Evolutionary conservation across 2,888 invertebrate species (phyloP).

Genomic region (Ophion ellenae): DNA sequence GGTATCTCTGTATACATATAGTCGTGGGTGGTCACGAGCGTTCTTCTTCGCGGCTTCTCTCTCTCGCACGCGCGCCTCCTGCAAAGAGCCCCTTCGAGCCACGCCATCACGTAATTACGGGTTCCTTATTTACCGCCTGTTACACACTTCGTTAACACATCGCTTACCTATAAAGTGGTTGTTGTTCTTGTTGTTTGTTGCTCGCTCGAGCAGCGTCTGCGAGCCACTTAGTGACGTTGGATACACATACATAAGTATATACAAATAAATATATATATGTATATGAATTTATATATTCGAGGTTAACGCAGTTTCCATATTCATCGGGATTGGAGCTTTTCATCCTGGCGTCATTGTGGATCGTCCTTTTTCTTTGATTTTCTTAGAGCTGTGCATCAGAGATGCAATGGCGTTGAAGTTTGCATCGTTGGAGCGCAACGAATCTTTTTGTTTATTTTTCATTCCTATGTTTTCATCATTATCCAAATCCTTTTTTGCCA

Average conservation of each 20-base stretch:
- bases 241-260: not conserved
- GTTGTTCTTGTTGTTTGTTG: slow-evolving; percentile 58
- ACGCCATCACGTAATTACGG: slow-evolving; percentile 81
- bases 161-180: slow-evolving; percentile 78
- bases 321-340: no score
- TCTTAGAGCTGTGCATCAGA: no score
- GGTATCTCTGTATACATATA: slow-evolving; percentile 17
- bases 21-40: slow-evolving; percentile 78
- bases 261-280: not conserved
- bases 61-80: slow-evolving; percentile 31
- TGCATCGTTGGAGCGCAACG: no score
- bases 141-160: slow-evolving; percentile 83
- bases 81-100: slow-evolving; percentile 71
- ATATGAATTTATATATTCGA: no score
- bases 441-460: no score
- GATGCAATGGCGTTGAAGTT: no score
- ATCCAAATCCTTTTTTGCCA: no score
- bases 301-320: no score
- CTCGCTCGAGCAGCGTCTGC: slow-evolving; percentile 24
- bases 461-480: no score
- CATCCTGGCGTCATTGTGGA: no score
- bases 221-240: slow-evolving; percentile 18
- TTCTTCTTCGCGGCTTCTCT: slow-evolving; percentile 58
- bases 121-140: slow-evolving; percentile 83
- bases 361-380: no score